A percentile compares a stretch with the other conserved stretches of the same genome.
These are phyloP conservation scores for Trogon melanurus DNA, from an alignment of 2,113 vertebrate species.

Conservation along the genomic window DNA sequence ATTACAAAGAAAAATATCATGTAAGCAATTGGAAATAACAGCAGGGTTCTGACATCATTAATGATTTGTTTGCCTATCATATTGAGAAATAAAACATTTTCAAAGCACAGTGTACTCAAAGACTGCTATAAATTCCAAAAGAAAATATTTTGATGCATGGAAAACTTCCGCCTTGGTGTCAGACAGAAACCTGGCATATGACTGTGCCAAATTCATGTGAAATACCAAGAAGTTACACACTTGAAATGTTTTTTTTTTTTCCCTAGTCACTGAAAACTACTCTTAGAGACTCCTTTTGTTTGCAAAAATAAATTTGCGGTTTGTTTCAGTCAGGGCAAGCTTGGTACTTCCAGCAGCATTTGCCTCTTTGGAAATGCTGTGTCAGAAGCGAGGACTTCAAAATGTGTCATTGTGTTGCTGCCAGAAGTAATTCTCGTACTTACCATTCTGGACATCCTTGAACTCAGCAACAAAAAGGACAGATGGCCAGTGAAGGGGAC, in stretches of 20 bases:
- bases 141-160: neutral
- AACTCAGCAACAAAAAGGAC: neutral
- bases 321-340: neutral
- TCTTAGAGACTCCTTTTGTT: neutral
- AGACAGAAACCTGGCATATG: neutral
- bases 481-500: conserved; percentile 35
- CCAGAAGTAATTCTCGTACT: conserved; percentile 33
- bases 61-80: neutral
- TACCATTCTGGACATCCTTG: conserved; percentile 3
- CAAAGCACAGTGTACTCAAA: neutral
- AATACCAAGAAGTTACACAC: neutral
- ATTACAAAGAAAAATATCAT: neutral
- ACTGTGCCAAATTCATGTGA: neutral
- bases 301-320: neutral
- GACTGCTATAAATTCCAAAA: neutral
- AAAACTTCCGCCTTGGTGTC: neutral
- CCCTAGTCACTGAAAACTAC: neutral
- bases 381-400: conserved; percentile 1
- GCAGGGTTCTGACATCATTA: conserved; percentile 2
- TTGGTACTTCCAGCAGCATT: neutral
- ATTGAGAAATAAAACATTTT: conserved; percentile 1
- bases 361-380: neutral
- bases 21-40: neutral
- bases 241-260: neutral
- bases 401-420: neutral